phyloP scores from a whole-genome alignment of 1,140 invertebrate species.

The Lepidurus couesii region DNA sequence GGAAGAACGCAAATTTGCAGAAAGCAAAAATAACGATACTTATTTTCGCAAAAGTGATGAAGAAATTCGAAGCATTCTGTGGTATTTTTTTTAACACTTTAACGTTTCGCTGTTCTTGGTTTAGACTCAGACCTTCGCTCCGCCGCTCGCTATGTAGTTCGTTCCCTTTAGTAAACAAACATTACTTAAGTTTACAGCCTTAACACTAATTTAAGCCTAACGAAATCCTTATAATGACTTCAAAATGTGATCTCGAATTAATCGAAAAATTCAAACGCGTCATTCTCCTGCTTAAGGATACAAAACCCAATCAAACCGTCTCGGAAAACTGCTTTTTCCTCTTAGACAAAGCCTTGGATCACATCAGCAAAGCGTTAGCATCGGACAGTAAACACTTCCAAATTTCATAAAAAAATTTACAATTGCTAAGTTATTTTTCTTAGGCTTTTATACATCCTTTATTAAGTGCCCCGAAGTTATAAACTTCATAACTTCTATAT shows the following conservation, averaged over 20 bases:
- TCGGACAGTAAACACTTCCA: background rate
- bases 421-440: background rate
- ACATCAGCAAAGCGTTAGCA: background rate
- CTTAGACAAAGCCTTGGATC: background rate
- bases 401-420: background rate
- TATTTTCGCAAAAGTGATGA: no score
- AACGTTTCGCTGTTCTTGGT: no score
- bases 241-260: background rate
- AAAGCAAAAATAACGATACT: no score
- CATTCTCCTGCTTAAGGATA: background rate
- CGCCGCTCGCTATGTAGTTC: no score
- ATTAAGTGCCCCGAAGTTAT: background rate
- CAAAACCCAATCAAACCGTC: background rate
- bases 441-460: background rate
- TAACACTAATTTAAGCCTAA: no score
- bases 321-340: conserved; percentile 8
- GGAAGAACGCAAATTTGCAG: no score
- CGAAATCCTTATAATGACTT: background rate
- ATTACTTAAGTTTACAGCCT: no score
- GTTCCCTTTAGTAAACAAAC: no score
- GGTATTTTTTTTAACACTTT: no score
- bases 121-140: no score
- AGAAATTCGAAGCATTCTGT: no score
- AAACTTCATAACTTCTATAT: background rate
- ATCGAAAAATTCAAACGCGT: background rate